phyloP scores from a whole-genome alignment of 2,113 vertebrate genomes.

The Alosa alosa region DNA sequence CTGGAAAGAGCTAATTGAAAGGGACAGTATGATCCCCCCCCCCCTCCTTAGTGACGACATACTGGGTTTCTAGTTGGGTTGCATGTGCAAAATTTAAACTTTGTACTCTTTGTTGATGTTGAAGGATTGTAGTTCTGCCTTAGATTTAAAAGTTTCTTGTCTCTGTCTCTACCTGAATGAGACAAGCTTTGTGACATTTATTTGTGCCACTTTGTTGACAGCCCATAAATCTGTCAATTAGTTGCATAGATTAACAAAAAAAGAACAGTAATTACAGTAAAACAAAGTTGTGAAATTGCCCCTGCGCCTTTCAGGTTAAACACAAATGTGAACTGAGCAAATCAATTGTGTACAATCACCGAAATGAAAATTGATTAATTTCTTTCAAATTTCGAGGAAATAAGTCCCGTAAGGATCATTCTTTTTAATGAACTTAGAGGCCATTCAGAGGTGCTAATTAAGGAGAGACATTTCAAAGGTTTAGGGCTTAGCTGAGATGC shows the following conservation, averaged over 20 bases:
- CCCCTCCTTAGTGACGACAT: background rate
- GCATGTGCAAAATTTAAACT: background rate
- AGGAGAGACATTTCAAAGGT: slow-evolving; percentile 68
- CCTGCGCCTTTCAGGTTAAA: background rate
- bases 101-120: background rate
- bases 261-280: no score
- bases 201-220: no score
- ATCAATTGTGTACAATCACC: slow-evolving; percentile 70
- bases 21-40: background rate
- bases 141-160: background rate
- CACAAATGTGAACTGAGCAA: slow-evolving; percentile 60
- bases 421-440: slow-evolving; percentile 68
- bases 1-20: background rate
- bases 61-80: background rate
- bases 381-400: slow-evolving; percentile 58
- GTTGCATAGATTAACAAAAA: no score
- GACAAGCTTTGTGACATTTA: no score
- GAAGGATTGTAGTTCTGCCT: background rate
- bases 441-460: slow-evolving; percentile 70
- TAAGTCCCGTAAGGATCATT: slow-evolving; percentile 65
- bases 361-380: slow-evolving; percentile 68
- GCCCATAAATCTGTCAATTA: no score
- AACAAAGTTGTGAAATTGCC: slow-evolving; percentile 28
- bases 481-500: slow-evolving; percentile 55
- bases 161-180: background rate